Conservation (phyloP, 1,140 invertebrate species). For the Leptinotarsa texana region DNA sequence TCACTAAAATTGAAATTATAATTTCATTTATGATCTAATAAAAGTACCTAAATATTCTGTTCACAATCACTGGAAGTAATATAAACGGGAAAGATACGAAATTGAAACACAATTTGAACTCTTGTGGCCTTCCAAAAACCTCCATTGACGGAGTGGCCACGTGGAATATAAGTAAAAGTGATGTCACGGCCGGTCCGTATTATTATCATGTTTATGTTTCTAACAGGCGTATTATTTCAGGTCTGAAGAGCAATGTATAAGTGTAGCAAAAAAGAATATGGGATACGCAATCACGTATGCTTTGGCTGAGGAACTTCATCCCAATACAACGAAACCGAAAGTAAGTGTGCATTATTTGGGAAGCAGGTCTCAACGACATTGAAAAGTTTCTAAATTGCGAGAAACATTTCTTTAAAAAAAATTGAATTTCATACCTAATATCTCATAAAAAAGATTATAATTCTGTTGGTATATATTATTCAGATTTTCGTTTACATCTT, state of each 20-base stretch:
- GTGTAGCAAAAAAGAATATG: slow-evolving; percentile 66
- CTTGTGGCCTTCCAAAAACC: not conserved
- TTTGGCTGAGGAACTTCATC: slow-evolving; percentile 62
- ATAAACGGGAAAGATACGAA: not conserved
- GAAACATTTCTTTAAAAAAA: not conserved
- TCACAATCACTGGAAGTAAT: not conserved
- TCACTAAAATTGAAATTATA: too few relatives aligned
- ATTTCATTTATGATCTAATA: too few relatives aligned
- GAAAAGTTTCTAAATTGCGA: not conserved
- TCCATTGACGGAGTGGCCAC: not conserved
- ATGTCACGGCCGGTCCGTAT: not conserved
- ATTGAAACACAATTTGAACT: not conserved
- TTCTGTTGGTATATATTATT: too few relatives aligned
- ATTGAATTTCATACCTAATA: not conserved
- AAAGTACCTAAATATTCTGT: too few relatives aligned
- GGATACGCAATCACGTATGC: slow-evolving; percentile 69
- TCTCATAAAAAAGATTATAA: not conserved
- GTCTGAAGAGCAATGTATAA: not conserved
- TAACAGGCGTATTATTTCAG: not conserved
- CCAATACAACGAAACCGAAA: slow-evolving; percentile 62
- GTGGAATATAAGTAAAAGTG: not conserved
- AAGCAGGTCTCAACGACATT: not conserved
- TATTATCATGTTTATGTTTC: not conserved
- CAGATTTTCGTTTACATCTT: too few relatives aligned
- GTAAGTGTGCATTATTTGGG: slow-evolving; percentile 32